These are phyloP conservation scores for Subacronicta megacephala DNA, from an alignment of 2,888 invertebrate species.

Conservation along the genomic window DNA sequence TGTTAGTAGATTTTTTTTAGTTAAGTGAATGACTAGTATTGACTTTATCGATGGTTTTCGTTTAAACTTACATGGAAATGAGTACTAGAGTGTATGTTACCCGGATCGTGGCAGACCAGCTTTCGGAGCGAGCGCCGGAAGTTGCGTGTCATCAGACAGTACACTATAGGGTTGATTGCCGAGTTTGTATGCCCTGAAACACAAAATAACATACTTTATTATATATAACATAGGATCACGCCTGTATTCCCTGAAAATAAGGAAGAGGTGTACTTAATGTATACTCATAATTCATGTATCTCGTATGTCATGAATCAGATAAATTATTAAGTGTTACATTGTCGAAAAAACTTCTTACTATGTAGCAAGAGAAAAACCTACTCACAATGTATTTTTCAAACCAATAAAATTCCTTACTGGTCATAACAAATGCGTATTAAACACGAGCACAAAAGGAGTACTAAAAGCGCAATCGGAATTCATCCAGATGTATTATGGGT, in stretches of 20 bases:
- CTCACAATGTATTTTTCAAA: conserved; percentile 57
- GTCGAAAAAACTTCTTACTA: no score
- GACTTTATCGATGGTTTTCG: conserved; percentile 26
- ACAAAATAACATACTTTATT: conserved; percentile 49
- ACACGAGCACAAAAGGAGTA: neutral
- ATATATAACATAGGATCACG: no score
- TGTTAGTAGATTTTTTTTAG: neutral
- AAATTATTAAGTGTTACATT: no score
- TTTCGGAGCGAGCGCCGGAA: conserved; percentile 92
- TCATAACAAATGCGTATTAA: conserved; percentile 1
- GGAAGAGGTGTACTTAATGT: no score
- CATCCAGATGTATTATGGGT: neutral
- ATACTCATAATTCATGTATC: no score
- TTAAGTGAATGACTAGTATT: conserved; percentile 12
- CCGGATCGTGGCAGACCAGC: conserved; percentile 88
- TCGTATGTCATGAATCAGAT: no score
- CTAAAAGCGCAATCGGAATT: conserved; percentile 7
- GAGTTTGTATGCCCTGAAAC: conserved; percentile 92
- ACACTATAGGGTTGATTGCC: conserved; percentile 93
- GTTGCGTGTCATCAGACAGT: conserved; percentile 93
- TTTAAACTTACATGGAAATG: conserved; percentile 86
- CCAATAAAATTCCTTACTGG: neutral
- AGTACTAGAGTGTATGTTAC: conserved; percentile 88
- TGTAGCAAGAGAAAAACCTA: no score
- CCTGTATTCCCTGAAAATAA: no score